Evolutionary conservation across 2,113 vertebrate species (phyloP).

Genomic region (Procavia capensis): DNA sequence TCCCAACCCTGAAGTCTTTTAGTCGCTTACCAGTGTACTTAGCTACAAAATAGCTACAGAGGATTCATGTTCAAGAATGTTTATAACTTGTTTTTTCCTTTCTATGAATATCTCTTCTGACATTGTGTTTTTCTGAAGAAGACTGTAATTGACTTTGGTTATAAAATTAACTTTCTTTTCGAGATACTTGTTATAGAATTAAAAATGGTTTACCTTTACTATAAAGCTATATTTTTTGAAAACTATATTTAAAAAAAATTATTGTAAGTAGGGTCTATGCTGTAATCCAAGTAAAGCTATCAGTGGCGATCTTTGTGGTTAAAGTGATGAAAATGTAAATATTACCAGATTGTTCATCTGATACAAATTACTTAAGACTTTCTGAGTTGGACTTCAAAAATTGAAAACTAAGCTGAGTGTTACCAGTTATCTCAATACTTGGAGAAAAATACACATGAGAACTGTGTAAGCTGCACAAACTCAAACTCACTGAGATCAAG

Average conservation of each 20-base stretch:
- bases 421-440: background rate
- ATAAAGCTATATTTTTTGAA: background rate
- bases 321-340: constrained; percentile 5
- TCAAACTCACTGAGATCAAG: no score
- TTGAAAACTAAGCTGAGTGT: background rate
- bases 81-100: background rate
- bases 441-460: background rate
- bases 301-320: background rate
- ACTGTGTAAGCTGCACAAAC: no score
- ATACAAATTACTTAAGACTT: constrained; percentile 29
- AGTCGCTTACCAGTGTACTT: background rate
- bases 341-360: constrained; percentile 20
- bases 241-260: background rate
- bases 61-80: background rate
- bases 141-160: background rate
- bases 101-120: background rate
- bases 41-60: background rate
- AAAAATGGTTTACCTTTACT: background rate
- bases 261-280: background rate
- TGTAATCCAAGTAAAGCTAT: background rate
- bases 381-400: constrained; percentile 15
- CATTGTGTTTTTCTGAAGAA: background rate
- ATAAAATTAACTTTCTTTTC: background rate
- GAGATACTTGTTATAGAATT: background rate
- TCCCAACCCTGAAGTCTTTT: background rate